Conservation (phyloP, 2,797 vertebrate genomes). For the Ctenochaetus hawaiiensis region DNA sequence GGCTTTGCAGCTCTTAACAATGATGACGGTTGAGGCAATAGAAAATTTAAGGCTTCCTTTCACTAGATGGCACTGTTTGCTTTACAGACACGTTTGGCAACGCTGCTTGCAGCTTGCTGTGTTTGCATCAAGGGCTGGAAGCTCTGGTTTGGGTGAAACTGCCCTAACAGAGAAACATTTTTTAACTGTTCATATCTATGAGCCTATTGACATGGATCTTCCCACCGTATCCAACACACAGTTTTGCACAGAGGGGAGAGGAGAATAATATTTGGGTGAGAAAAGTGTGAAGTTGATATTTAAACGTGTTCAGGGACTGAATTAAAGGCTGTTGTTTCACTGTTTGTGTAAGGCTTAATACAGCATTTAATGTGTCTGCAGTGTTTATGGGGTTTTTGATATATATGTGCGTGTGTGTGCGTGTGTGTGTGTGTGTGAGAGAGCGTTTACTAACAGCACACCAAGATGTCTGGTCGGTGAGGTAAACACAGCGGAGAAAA, state of each 20-base stretch:
- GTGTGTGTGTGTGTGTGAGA: neutral
- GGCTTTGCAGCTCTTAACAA: constrained; percentile 24
- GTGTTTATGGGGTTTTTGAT: constrained; percentile 51
- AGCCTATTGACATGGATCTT: constrained; percentile 61
- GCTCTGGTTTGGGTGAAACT: constrained; percentile 56
- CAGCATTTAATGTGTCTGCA: constrained; percentile 77
- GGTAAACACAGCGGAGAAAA: constrained; percentile 85
- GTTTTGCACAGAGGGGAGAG: constrained; percentile 33
- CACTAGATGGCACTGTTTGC: constrained; percentile 91
- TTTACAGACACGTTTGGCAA: constrained; percentile 77
- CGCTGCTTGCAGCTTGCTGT: constrained; percentile 20
- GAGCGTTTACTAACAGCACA: constrained; percentile 82
- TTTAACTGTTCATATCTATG: constrained; percentile 66
- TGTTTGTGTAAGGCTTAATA: constrained; percentile 58
- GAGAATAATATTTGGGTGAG: constrained; percentile 51
- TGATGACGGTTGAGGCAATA: constrained; percentile 4
- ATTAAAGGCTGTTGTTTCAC: constrained; percentile 69
- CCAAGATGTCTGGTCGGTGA: constrained; percentile 79
- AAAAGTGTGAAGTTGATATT: constrained; percentile 56
- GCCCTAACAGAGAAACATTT: constrained; percentile 67
- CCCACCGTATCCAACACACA: constrained; percentile 47
- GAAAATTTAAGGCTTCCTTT: constrained; percentile 53
- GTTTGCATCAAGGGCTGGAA: constrained; percentile 43
- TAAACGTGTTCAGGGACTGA: constrained; percentile 70
- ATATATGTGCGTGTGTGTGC: constrained; percentile 23